A percentile compares a stretch with the other conserved stretches of the same genome.
Conservation (phyloP, 1,140 invertebrate species). For the Mercenaria mercenaria region DNA sequence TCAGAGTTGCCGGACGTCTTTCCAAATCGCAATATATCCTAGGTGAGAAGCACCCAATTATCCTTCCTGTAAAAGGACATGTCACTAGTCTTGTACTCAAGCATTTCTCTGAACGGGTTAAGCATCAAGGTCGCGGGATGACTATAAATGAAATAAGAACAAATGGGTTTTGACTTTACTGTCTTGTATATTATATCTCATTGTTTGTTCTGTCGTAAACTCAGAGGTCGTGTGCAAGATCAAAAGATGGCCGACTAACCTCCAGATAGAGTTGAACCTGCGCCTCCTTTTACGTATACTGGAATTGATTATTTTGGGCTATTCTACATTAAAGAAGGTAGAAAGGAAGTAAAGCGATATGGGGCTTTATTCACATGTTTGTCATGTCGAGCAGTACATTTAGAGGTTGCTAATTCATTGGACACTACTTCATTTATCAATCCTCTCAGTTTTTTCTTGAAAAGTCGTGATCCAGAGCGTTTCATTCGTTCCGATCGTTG, state of each 20-base stretch:
- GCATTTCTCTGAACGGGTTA: conserved; percentile 37
- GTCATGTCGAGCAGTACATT: conserved; percentile 66
- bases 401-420: conserved; percentile 44
- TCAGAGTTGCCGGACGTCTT: conserved; percentile 49
- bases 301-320: conserved; percentile 54
- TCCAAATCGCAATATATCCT: not conserved
- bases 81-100: conserved; percentile 22
- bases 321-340: conserved; percentile 64
- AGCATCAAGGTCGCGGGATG: conserved; percentile 52
- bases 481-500: not conserved
- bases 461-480: not conserved
- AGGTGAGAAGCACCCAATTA: conserved; percentile 43
- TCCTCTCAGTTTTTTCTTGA: not conserved
- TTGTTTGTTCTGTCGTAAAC: not conserved
- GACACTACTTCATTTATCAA: not conserved
- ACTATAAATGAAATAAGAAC: conserved; percentile 26
- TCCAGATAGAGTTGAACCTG: not conserved
- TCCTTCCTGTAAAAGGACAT: conserved; percentile 34
- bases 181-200: not conserved
- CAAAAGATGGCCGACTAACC: not conserved
- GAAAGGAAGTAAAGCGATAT: conserved; percentile 63
- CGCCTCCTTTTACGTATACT: not conserved
- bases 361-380: conserved; percentile 71
- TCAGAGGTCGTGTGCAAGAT: not conserved
- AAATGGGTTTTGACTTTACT: conserved; percentile 18